Percentiles rank a stretch among this genome's conserved stretches.
These are phyloP conservation scores for Schizothorax lantsangensis DNA, from an alignment of 2,797 vertebrate genomes.

Conservation along the genomic window DNA sequence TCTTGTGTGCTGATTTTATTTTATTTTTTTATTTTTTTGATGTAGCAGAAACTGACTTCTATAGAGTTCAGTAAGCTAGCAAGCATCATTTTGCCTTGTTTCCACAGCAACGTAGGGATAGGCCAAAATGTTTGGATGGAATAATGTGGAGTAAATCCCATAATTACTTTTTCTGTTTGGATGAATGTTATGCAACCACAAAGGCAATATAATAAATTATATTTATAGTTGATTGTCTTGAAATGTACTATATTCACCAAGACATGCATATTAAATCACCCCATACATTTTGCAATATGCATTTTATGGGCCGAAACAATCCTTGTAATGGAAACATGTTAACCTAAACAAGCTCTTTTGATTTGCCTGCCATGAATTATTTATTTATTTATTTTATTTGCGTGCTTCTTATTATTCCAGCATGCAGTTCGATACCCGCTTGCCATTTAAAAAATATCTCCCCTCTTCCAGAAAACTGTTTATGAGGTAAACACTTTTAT, in stretches of 20 bases:
- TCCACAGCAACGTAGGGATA: conserved; percentile 17
- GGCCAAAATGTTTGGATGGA: background rate
- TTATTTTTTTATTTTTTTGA: background rate
- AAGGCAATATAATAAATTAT: conserved; percentile 6
- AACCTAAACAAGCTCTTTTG: conserved; percentile 46
- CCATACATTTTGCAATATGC: conserved; percentile 39
- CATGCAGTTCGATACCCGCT: background rate
- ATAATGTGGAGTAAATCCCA: conserved; percentile 24
- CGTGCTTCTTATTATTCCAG: conserved; percentile 5
- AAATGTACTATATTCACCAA: conserved; percentile 3
- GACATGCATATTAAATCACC: conserved; percentile 15
- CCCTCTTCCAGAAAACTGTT: conserved; percentile 28
- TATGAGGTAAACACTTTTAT: conserved; percentile 36
- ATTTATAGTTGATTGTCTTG: conserved; percentile 2
- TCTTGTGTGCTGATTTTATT: background rate
- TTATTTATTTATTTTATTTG: background rate
- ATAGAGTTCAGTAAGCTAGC: background rate
- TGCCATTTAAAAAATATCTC: conserved; percentile 15
- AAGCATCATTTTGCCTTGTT: conserved; percentile 27
- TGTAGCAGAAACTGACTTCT: background rate
- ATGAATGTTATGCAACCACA: conserved; percentile 24
- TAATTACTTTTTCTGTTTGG: conserved; percentile 36
- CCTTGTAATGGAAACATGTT: conserved; percentile 38
- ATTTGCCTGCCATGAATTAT: conserved; percentile 23
- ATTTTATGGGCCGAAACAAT: conserved; percentile 31